These are phyloP conservation scores for Dicranocentrus wangi DNA, from an alignment of 2,888 invertebrate species.

Conservation along the genomic window DNA sequence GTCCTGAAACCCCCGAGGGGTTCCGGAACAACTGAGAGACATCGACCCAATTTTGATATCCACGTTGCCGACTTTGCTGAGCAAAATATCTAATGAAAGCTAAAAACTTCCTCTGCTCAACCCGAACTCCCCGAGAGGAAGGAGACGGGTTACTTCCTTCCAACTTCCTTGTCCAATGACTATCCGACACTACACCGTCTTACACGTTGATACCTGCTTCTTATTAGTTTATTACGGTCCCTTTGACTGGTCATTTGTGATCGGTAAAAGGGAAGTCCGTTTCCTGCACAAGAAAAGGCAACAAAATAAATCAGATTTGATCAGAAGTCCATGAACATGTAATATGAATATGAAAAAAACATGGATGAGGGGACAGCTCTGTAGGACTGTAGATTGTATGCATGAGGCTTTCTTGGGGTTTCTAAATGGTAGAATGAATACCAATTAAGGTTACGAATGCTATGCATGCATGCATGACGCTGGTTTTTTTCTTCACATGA, in stretches of 20 bases:
- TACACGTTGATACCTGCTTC: conserved; percentile 1
- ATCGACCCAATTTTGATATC: conserved; percentile 68
- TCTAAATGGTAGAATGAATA: neutral
- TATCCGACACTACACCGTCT: conserved; percentile 41
- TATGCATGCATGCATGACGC: no score
- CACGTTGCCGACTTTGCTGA: conserved; percentile 47
- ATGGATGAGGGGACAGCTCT: neutral
- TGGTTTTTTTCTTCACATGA: no score
- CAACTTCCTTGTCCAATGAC: conserved; percentile 11
- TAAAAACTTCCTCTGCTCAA: conserved; percentile 30
- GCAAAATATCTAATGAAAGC: conserved; percentile 28
- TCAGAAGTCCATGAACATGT: neutral
- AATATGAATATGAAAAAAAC: neutral
- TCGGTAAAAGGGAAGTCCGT: conserved; percentile 1
- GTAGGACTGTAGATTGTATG: no score
- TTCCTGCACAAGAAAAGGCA: neutral
- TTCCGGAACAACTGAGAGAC: conserved; percentile 69
- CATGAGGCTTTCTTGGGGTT: neutral
- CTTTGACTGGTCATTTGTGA: conserved; percentile 54
- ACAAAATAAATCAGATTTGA: neutral
- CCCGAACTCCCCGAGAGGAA: conserved; percentile 51
- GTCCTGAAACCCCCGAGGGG: conserved; percentile 75
- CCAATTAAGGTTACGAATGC: no score
- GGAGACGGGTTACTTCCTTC: conserved; percentile 35
- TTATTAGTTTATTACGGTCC: conserved; percentile 53